These are phyloP conservation scores for Thamnophis elegans DNA, from an alignment of 2,797 vertebrate species.

Conservation along the genomic window DNA sequence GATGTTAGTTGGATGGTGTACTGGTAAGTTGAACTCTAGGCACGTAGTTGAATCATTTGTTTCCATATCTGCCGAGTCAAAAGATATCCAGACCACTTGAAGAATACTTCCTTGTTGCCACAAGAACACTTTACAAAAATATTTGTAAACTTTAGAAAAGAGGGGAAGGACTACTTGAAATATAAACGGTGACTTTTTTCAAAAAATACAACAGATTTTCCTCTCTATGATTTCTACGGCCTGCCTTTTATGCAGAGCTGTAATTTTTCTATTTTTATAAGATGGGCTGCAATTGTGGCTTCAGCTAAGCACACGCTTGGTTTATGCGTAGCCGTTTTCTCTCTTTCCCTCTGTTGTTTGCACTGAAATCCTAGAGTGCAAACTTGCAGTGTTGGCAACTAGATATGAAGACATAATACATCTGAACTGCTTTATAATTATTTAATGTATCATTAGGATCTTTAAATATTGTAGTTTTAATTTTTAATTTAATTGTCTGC, in stretches of 20 bases:
- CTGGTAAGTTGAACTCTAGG: background rate
- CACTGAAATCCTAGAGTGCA: constrained; percentile 52
- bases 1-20: background rate
- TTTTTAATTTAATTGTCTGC: background rate
- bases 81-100: background rate
- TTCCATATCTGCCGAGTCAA: background rate
- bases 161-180: background rate
- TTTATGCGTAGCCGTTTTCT: constrained; percentile 33
- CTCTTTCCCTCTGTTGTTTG: background rate
- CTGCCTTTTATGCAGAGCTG: constrained; percentile 60
- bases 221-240: constrained; percentile 40
- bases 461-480: background rate
- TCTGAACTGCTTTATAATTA: background rate
- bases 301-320: constrained; percentile 64
- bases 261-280: constrained; percentile 78
- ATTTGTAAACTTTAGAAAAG: constrained; percentile 25
- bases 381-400: background rate
- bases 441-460: background rate
- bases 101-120: constrained; percentile 17
- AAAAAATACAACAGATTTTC: constrained; percentile 48
- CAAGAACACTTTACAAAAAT: constrained; percentile 13
- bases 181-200: constrained; percentile 2
- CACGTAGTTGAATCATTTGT: background rate
- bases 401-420: background rate
- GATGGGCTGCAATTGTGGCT: constrained; percentile 72